Evolutionary conservation across 2,113 vertebrate genomes (phyloP), one percentile per base, ranked within the genome.

Genomic region (Passer domesticus): DNA sequence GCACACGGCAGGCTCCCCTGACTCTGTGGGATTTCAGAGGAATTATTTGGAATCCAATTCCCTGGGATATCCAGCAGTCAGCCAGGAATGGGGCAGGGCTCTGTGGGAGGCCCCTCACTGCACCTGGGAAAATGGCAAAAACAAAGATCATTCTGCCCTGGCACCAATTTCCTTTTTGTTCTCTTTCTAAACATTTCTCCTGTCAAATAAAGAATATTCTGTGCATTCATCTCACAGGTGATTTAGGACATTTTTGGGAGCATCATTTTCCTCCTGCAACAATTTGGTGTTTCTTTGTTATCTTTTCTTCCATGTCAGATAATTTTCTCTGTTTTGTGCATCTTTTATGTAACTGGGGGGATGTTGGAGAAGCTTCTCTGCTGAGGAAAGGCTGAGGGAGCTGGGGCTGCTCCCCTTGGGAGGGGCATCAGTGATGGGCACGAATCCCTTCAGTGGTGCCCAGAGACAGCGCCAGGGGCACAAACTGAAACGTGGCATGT

Each of bases 191-290:
- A 11, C 31, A 35, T 18, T 66, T 35, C 60, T 53, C 19, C 11
- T 53, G 15, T 23, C 76, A 64, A 44, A 44, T 44, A 44, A 44
- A 66, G 49, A 53, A 30, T 35, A 18, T 44, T 79, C 37, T 23
- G 49, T 35, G 37, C 25, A 30, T 64, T 44, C 10, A 30, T 44
- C 31, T 53, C 31, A 44, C 60, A 11, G 49, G 15, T 44, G 39
- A 55, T 35, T 66, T 35, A 55, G 49, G 39, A n/a, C 33, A 31
- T 44, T 79, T 64, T 44, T 11, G 12, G 25, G 11, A 79, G 12
- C 4, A 2, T 23, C 2, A 7, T 79, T 79, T 55, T 66, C 39
- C 35, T 15, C 0, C 0, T 15, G 25, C 49, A 55, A 24, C 60
- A 44, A 44, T 66, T 55, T 23, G 31, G 12, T 44, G 25, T 35